Evolutionary conservation across 2,888 invertebrate species (phyloP), one percentile per base, ranked within the genome.

Genomic region (Clusia tigrina): DNA sequence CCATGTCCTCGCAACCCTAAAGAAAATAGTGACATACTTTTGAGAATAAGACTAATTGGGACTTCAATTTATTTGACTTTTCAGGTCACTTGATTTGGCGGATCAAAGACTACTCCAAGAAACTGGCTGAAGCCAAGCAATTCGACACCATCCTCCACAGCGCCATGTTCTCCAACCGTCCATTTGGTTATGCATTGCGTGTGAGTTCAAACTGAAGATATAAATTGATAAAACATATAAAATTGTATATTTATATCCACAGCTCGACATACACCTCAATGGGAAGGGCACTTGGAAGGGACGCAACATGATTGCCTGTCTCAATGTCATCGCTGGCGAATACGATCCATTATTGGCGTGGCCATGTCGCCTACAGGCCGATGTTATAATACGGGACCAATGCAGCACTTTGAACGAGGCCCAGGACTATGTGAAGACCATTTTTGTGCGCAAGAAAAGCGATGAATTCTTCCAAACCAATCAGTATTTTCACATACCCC

Each of bases 271-370:
- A 1, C 87, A 88, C 76, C 80, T 92, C 24, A 92, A 92, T 78
- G 92, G 92, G 5, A 87, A 90, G 56, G 91, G 91, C 37, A 90
- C 89, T 66, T 92, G 92, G 92, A 89, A 88, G 74, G 91, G 90
- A 0, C 86, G 92, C 0, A 89, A 92, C 76, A 80, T 91, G 55
- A 89, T 91, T 48, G 88, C 90, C 9, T 90, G 90, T 0, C 84
- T 92, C 48, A 88, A 89, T 53, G 87, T 91, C 1, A 85, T 91
- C 26, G 86, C 87, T 2, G 91, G 92, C 0, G 89, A 90, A 32
- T 91, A 89, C 82, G 92, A 92, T 83, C 84, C 89, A 1, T 78
- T 92, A 55, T 82, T 92, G 61, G 85, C 86, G 67, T 92, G 92
- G 92, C 92, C 92, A 0, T 91, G 91, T 74, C 87, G 88, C 66